A percentile compares a stretch with the other conserved stretches of the same genome.
phyloP scores from a whole-genome alignment of 2,888 invertebrate genomes.

The Agrotis exclamationis region DNA sequence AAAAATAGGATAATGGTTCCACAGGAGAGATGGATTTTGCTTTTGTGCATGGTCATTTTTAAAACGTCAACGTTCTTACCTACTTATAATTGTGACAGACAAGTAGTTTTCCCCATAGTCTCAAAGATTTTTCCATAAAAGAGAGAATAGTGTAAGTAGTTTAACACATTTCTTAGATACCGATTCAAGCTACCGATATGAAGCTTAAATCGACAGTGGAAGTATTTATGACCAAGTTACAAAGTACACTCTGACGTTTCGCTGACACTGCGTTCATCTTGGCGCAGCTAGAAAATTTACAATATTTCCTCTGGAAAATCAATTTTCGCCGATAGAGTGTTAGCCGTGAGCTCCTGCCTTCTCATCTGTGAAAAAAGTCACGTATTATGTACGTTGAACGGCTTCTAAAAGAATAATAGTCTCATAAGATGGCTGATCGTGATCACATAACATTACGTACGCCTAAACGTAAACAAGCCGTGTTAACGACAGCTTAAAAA shows the following conservation, averaged over 20 bases:
- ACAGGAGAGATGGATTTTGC: background rate
- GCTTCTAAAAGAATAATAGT: conserved; percentile 77
- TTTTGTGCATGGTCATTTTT: background rate
- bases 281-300: conserved; percentile 79
- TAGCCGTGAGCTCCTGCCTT: conserved; percentile 75
- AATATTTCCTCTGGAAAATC: conserved; percentile 85
- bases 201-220: conserved; percentile 64
- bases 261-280: conserved; percentile 73
- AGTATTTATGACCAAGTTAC: conserved; percentile 66
- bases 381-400: conserved; percentile 81
- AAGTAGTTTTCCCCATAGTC: too few relatives aligned
- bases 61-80: background rate
- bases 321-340: conserved; percentile 84
- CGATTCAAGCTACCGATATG: conserved; percentile 30
- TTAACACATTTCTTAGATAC: background rate
- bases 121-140: background rate
- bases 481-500: conserved; percentile 36
- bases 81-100: too few relatives aligned
- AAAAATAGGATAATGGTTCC: conserved; percentile 35
- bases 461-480: conserved; percentile 51
- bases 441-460: conserved; percentile 58
- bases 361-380: conserved; percentile 84
- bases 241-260: conserved; percentile 68
- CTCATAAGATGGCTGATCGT: conserved; percentile 74
- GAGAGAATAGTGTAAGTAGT: background rate